Base-by-base conservation (phyloP, 30 jellyfish, hydroid and myxozoan genomes). In the Aurelia coerulea region DNA sequence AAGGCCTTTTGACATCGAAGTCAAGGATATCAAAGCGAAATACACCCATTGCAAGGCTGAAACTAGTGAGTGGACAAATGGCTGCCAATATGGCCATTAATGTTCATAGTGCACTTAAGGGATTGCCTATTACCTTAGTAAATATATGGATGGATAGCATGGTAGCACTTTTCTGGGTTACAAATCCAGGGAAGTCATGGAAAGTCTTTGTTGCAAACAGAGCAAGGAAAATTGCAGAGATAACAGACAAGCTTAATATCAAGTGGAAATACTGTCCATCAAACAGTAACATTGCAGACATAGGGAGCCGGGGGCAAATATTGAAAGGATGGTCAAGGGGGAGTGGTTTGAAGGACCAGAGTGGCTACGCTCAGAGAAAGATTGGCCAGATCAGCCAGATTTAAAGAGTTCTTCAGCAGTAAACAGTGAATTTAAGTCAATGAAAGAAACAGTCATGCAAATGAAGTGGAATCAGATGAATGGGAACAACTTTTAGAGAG, bases 11-110 rank as follows among this genome's bases (percentile, higher is more conserved):
- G 17, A 75, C 52, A 75, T 75, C 79, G 0, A 75, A 42, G 3
- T 75, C 86, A 42, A 7, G 86, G 79, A 50, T 75, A 19, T 52
- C 86, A 54, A 78, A 78, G 39, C 31, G 63, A 60, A 32, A 42
- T 34, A 68, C 62, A 59, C 0, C 88, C 13, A 78, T 78, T 23
- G 64, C 79, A 15, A 78, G 88, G 80, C 42, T 19, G 49, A 79
- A 78, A 42, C 41, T 78, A 42, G 88, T 78, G 1, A 60, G 73
- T 15, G 58, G 88, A 12, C 88, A 78, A 59, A 78, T 60, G 88
- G 88, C 73, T 18, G 88, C 88, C 19, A 78, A 78, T 78, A 23
- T 78, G 72, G 88, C 88, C 31, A 12, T 63, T 1, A 78, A 78
- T 42, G 79, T 60, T 29, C 17, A 78, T 35, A 78, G 42, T 29